Evolutionary conservation across 2,888 invertebrate species (phyloP), one percentile per base, ranked within the genome.

Genomic region (Oligia latruncula): DNA sequence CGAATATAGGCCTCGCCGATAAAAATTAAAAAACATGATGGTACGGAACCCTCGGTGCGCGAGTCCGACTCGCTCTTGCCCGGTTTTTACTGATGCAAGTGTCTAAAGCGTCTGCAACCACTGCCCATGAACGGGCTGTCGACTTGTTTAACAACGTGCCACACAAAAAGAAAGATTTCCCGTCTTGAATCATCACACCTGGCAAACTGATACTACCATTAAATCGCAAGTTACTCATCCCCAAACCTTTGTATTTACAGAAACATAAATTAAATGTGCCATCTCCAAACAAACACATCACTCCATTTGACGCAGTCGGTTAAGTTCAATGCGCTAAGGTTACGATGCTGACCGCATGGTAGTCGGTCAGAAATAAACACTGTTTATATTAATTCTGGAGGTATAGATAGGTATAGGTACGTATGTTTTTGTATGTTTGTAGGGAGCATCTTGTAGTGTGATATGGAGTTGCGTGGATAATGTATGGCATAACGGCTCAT

Each of bases 381-480:
- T 88, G 90, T 91, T 91, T 90, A 88, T 86, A 83, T 84, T 80
- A 70, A 81, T 72, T 75, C 88, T 82, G 83, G 84, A 88, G 85
- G 82, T 80, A 15, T 8, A 43, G 0, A 20, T 8, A 43, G 0
- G 6, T 29, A 52, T 85, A 29, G 29, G 29, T 29, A 64, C 13
- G 1, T 74, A 17, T 60, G 15, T 15, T 1, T 78, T 43, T 4
- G 2, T 64, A 43, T 15, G n/a, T 43, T 43, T 52, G 71, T 72
- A 55, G 17, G 15, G 23, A 70, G 1, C 15, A 20, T 60, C 23
- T 35, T 80, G 66, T 13, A 15, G n/a, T 35, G 46, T 58, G n/a
- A 23, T 20, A 11, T 49, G 49, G n/a, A 58, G 43, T 58, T 55
- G n/a, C 6, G 17, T 62, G 15, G 43, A 43, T 60, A 29, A 68